phyloP scores from a whole-genome alignment of 2,113 vertebrate species.

The Gyps fulvus region DNA sequence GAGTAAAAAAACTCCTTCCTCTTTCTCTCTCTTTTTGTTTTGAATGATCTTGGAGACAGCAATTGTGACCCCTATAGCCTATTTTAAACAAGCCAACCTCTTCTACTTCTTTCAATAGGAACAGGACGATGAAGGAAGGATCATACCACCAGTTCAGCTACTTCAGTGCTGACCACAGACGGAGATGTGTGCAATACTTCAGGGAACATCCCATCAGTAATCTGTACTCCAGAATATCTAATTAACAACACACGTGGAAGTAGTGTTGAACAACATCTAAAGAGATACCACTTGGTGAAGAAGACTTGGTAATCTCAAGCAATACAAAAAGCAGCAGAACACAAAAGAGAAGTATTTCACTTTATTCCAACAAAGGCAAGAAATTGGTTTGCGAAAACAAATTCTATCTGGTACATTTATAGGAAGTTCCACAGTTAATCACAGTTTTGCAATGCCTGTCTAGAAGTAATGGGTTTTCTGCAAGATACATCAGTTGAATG shows the following conservation, averaged over 20 bases:
- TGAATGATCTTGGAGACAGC: not conserved
- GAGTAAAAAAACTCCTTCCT: not conserved
- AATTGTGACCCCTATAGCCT: not conserved
- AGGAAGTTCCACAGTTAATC: not conserved
- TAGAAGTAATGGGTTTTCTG: not conserved
- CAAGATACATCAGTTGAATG: not conserved
- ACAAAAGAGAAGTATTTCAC: not conserved
- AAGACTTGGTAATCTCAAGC: not conserved
- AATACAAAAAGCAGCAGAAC: not conserved
- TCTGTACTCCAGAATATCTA: not conserved
- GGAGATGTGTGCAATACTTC: not conserved
- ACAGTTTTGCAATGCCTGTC: not conserved
- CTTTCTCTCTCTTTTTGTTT: not conserved
- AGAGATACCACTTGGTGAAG: not conserved
- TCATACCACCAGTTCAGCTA: not conserved
- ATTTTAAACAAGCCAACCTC: not conserved
- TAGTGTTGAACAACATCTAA: not conserved
- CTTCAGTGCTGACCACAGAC: not conserved
- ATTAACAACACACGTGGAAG: not conserved
- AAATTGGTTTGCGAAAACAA: not conserved
- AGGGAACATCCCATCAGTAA: not conserved
- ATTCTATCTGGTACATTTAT: not conserved
- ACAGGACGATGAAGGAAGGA: not conserved
- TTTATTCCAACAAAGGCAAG: not conserved
- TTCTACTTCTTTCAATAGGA: not conserved